Base-by-base conservation (phyloP, 2,113 vertebrate genomes). In the Cynopterus brachyotis region DNA sequence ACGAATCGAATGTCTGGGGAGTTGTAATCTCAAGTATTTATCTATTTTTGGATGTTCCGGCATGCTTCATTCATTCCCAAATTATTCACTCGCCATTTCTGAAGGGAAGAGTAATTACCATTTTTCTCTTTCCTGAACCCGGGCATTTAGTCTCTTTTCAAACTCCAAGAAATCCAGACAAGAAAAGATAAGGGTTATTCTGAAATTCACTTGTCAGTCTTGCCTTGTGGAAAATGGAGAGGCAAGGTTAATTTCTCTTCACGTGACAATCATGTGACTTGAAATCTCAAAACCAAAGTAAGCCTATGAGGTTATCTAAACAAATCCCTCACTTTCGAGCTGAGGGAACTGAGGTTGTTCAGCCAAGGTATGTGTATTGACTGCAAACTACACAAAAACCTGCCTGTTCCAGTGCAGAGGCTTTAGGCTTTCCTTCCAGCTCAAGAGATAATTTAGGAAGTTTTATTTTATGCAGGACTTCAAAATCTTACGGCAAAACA, bases 221-320 rank as follows among this genome's bases (percentile, higher is more conserved):
- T 92, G 91, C 59, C 62, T 75, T 87, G 30, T 69, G n/a, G 62
- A 57, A 95, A 35, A 67, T 50, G 42, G 73, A 91, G 6, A 26
- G 42, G 87, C 13, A 15, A 42, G 40, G 32, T 66, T 94, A 35
- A 86, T 78, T 83, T 92, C 57, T 69, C 35, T 80, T 92, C 78
- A 55, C 45, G 35, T 10, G 55, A 86, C 30, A 76, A 89, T 75
- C 35, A 32, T 55, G 30, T 20, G 72, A 35, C 28, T 85, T 73
- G 59, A 75, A 93, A 86, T n/a, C 62, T 81, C 72, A 95, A 91
- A 92, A 72, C 81, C 64, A 89, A 93, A 91, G 3, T 42, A 76
- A 6, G n/a, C 60, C 66, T 66, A 50, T 94, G 76, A 70, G 32
- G 45, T 91, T 40, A 75, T 37, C 55, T 40, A 70, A 89, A 35